Conservation (phyloP, 2,888 invertebrate genomes). For the Microctonus aethiopoides region DNA sequence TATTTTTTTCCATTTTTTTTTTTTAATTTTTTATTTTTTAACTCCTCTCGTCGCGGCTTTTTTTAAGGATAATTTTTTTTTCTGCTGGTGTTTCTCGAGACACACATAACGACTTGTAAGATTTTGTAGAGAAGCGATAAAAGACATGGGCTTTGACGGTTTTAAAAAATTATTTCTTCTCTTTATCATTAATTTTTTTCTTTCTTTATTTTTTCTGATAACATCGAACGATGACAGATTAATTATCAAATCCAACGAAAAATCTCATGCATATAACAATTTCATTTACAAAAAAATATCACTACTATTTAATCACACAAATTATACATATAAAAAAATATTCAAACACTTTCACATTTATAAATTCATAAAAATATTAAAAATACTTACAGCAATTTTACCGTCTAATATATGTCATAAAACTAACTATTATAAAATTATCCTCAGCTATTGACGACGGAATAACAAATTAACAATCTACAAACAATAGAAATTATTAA, state of each 20-base stretch:
- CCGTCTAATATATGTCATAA: not conserved
- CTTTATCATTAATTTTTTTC: not conserved
- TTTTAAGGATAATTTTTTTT: not conserved
- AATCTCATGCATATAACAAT: too few species aligned
- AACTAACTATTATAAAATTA: not conserved
- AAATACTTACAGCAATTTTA: not conserved
- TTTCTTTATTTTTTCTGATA: not conserved
- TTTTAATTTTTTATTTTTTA: not conserved
- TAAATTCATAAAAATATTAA: not conserved
- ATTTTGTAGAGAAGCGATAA: not conserved
- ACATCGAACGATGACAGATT: not conserved
- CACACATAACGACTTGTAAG: not conserved
- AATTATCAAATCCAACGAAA: not conserved
- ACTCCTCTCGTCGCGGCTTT: not conserved
- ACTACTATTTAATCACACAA: too few species aligned
- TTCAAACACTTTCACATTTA: not conserved
- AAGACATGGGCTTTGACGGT: not conserved
- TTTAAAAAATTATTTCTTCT: not conserved
- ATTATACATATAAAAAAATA: too few species aligned
- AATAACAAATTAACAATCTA: constrained; percentile 13
- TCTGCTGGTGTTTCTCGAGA: not conserved
- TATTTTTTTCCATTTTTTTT: not conserved
- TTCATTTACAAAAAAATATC: too few species aligned
- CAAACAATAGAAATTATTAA: constrained; percentile 19
- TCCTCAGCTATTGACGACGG: not conserved